Base-by-base conservation (phyloP, 2,113 vertebrate species). In the Ptilonorhynchus violaceus region DNA sequence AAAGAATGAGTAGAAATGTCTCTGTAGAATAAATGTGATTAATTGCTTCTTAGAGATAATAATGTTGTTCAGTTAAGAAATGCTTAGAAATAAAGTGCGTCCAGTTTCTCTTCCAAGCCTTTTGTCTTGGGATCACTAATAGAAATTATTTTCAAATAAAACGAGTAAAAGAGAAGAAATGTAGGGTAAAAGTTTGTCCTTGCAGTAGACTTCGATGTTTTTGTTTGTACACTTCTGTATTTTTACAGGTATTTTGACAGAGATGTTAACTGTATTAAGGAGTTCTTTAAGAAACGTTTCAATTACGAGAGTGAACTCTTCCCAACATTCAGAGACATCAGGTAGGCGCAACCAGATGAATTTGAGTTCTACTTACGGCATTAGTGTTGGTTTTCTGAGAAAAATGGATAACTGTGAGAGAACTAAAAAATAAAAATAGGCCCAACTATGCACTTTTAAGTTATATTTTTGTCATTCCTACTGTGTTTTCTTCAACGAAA, bases 301-400 rank as follows among this genome's bases (percentile, higher is more conserved):
- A 98, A 84, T 93, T 99, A 99, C 6, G 99, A 99, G 98, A 99
- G 99, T 83, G 99, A 99, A 82, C 98, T 99, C 77, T 99, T 98
- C 93, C 99, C 99, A 87, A 96, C 98, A 11, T 99, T 99, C 96
- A 98, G 97, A 96, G 99, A 99, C 63, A 98, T 99, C 95, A 99
- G 98, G 99, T 99, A 95, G 96, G 97, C 96, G 76, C 28, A 37
- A 37, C 15, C 31, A 93, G 24, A 52, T 49, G 5, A 64, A 72
- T 62, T 41, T 59, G 23, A 55, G 6, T 70, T 85, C 18, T 77
- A 2, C 35, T 74, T 50, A 8, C 3, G 15, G 23, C 67, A 18
- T 30, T 77, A 67, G 3, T 30, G 18, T 74, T 70, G 22, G 6
- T 42, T 69, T 92, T 87, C 13, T 70, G 46, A 55, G 42, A 70